Base-by-base conservation (phyloP, 2,888 invertebrate species). In the Lamproptera curius region DNA sequence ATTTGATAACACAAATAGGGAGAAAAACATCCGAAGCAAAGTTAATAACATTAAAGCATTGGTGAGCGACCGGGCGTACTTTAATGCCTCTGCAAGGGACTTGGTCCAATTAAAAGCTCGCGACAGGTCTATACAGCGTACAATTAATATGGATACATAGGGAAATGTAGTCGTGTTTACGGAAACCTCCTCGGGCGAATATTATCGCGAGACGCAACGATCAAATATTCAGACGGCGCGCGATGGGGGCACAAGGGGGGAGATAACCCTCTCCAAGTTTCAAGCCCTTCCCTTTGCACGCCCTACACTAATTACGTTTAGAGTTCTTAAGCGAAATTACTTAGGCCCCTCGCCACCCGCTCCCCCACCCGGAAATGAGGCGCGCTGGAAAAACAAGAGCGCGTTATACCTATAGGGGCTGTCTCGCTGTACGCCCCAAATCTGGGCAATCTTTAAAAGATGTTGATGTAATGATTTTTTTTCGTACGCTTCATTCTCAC, bases 251-350 rank as follows among this genome's bases (percentile, higher is more conserved):
- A 41, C 63, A 70, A 73, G 65, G 74, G 76, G 79, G 75, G 74
- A 73, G 72, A 76, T 82, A 90, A 90, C 90, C 90, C 90, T 90
- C 90, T 90, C 90, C 78, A 84, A 86, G 72, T 88, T 87, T 88
- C 88, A 89, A 89, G 89, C 89, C 89, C 88, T 88, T 88, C 88
- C 88, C 88, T 87, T 85, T 84, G 88, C 88, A 86, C 88, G 89
- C 89, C 89, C 88, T 85, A 85, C 89, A 89, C 90, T 91, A 91
- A 91, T 90, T 91, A 90, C 90, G 90, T 90, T 90, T 90, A 90
- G 90, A 88, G 90, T 90, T 90, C 90, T 90, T 90, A 90, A 90
- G 89, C 89, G 89, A 90, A 90, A 91, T 90, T 91, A 90, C 90
- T 90, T 90, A 90, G 90, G 86, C 90, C 89, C 85, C 86, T 80